Conservation (phyloP, 2,113 vertebrate genomes). For the Pandion haliaetus region DNA sequence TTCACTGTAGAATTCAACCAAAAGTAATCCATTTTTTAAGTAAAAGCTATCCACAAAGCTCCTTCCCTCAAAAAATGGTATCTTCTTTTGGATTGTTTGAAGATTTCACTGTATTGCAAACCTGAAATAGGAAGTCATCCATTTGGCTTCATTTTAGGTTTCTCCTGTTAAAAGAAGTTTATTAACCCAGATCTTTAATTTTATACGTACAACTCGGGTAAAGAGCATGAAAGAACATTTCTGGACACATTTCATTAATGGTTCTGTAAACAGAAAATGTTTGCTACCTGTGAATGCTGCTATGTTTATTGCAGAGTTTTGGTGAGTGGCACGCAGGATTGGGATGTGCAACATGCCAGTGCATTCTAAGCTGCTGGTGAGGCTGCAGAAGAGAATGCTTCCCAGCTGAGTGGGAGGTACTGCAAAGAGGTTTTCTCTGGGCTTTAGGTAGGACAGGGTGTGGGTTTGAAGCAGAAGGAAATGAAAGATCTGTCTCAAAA, state of each 20-base stretch:
- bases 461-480: not conserved
- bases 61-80: not conserved
- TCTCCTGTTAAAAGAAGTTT: not conserved
- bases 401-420: not conserved
- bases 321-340: not conserved
- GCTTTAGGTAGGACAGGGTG: not conserved
- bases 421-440: not conserved
- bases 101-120: not conserved
- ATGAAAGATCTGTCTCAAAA: not conserved
- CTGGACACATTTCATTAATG: not conserved
- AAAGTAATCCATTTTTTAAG: not conserved
- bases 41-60: not conserved
- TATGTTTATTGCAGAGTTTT: not conserved
- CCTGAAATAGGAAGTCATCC: not conserved
- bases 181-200: not conserved
- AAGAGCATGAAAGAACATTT: not conserved
- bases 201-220: not conserved
- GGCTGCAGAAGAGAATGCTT: not conserved
- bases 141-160: not conserved
- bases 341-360: not conserved
- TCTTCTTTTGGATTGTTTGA: not conserved
- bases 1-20: not conserved
- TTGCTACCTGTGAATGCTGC: not conserved
- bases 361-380: not conserved
- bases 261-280: not conserved